Conservation (phyloP, 2,113 vertebrate genomes). For the Xenopus borealis region DNA sequence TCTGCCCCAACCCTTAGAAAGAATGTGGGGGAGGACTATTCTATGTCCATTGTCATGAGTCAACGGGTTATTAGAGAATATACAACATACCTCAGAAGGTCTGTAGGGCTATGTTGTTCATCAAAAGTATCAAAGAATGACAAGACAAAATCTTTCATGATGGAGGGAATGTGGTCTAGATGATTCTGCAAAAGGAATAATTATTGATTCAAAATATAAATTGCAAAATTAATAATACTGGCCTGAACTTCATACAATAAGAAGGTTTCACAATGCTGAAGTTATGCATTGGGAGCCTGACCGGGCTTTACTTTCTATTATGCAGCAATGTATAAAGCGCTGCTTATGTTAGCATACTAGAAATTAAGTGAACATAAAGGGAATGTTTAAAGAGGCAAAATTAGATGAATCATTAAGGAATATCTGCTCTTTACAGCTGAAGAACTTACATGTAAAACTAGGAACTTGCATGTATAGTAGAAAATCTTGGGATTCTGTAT, state of each 20-base stretch:
- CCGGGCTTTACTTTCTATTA: too few species aligned
- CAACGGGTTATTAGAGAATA: too few species aligned
- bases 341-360: too few species aligned
- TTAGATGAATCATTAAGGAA: background rate
- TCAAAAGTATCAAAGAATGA: conserved; percentile 77
- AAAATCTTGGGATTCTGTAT: conserved; percentile 80
- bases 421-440: background rate
- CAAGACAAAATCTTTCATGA: conserved; percentile 81
- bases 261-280: too few species aligned
- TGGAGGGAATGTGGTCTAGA: conserved; percentile 65
- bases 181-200: conserved; percentile 67
- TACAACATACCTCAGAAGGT: conserved; percentile 76
- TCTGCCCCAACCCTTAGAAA: too few species aligned
- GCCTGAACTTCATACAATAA: too few species aligned
- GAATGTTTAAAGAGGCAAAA: too few species aligned
- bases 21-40: too few species aligned
- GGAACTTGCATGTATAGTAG: conserved; percentile 80
- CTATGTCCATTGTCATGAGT: too few species aligned
- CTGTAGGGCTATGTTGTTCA: conserved; percentile 66
- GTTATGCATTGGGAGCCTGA: too few species aligned
- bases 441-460: conserved; percentile 79
- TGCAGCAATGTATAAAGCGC: too few species aligned
- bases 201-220: background rate
- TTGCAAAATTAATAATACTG: background rate
- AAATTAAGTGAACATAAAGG: too few species aligned